Base-by-base conservation (phyloP, 2,113 vertebrate genomes). In the Chroicocephalus ridibundus region DNA sequence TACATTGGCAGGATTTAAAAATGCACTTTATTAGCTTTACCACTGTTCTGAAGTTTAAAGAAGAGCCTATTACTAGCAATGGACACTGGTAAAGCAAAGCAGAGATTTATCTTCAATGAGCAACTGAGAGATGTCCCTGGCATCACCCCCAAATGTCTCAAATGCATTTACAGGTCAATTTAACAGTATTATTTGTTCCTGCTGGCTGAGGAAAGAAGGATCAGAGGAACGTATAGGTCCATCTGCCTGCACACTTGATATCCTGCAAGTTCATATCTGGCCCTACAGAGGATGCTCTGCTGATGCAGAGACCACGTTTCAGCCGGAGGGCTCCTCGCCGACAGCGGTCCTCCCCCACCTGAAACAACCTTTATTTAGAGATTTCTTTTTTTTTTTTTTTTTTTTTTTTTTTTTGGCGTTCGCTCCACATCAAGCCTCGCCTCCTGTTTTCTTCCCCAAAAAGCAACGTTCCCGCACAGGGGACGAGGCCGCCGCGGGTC, bases 191-290 rank as follows among this genome's bases (percentile, higher is more conserved):
- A 20, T 44, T 74, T 19, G 24, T 54, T 13, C 34, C 51, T 18
- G 0, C 34, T 2, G 78, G 70, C 65, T 2, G 78, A 75, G 78
- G 46, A 10, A 11, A 15, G 88, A 29, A 64, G 52, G 57, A 6
- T 3, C 32, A 27, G 82, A 44, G 79, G 21, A 10, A n/a, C 0
- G 69, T 0, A 0, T 0, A 38, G 49, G 44, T 58, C 46, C 7
- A 24, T 2, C 55, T 29, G 61, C 81, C 52, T 5, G 36, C 62
- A 20, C 1, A 42, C 76, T 72, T 5, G 9, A 38, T 6, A 15
- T 11, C 82, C 79, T 38, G 52, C 86, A 11, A 80, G 60, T 22
- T 57, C 71, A 2, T 6, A 2, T 3, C 4, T 0, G n/a, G 68
- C 81, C 68, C 64, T 2, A 27, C 71, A 22, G 54, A 66, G 92